Percentiles rank a stretch among this genome's conserved stretches.
These are phyloP conservation scores for Plebejus argus DNA, from an alignment of 2,888 invertebrate genomes.

Conservation along the genomic window DNA sequence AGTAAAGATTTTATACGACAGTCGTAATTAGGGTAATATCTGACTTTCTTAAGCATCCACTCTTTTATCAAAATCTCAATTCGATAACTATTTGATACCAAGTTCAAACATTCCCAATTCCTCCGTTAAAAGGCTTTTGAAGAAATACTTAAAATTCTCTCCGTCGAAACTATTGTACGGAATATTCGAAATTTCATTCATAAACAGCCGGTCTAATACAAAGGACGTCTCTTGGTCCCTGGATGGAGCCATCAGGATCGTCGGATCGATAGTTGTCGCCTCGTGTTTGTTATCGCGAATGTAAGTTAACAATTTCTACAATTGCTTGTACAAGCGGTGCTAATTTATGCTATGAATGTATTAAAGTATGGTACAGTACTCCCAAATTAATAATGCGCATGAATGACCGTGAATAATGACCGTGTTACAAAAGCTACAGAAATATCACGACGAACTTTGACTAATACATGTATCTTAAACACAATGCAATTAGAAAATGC, in stretches of 20 bases:
- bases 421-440: no score
- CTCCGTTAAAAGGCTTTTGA: not conserved
- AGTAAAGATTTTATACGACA: no score
- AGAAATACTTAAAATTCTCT: not conserved
- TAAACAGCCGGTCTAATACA: not conserved
- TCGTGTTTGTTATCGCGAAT: not conserved
- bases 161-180: not conserved
- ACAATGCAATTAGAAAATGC: no score
- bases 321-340: no score
- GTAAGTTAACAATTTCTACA: not conserved
- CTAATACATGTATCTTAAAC: no score
- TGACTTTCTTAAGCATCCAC: not conserved
- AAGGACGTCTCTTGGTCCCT: not conserved
- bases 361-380: no score
- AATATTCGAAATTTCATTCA: not conserved
- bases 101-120: not conserved
- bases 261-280: not conserved
- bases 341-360: no score
- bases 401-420: no score
- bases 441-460: no score
- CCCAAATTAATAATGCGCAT: no score
- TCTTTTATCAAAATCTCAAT: not conserved
- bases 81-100: not conserved
- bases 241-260: conserved; percentile 1
- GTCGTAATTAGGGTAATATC: not conserved